Base-by-base conservation (phyloP, 1,140 invertebrate genomes). In the Listronotus oregonensis region DNA sequence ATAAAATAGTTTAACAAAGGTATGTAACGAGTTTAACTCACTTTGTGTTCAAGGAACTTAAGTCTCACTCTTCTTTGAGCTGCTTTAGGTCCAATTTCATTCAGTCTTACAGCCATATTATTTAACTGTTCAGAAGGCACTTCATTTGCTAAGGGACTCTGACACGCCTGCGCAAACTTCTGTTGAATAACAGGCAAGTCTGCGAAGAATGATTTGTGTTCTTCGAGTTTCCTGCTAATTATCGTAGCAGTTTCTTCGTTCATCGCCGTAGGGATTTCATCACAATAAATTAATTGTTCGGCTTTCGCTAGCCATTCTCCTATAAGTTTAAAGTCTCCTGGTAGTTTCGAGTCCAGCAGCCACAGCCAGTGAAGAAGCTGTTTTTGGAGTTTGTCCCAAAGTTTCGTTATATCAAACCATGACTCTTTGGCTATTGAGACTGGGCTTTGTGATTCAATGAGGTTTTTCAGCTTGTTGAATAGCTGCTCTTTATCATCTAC, bases 301-400 rank as follows among this genome's bases (percentile, higher is more conserved):
- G 94, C 95, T 69, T 87, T 86, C 49, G 90, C 89, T 10, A 98
- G 78, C 93, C 95, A 96, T 76, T 92, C 90, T n/a, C 92, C 94
- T 10, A 96, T 85, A 60, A 87, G 82, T 49, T 90, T 89, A 49
- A 97, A 88, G 72, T 91, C 89, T 34, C 91, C 92, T 7, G 94
- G 93, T 31, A 97, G 80, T 60, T 85, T 84, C 0, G 90, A 87
- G 78, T 98, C 95, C 65, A 97, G 80, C 12, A 89, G 78, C 90
- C 91, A 92, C 46, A 92, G 84, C 93, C 94, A 96, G 73, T 88
- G 85, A 67, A 88, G 83, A 81, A 94, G 85, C 81, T 94, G 82
- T 68, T 86, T 80, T 77, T 92, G 86, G 17, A 94, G 80, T 75
- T 89, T 87, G 64, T 86, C 84, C 93, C 93, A 95, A 17, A 93